Evolutionary conservation across 2,888 invertebrate species (phyloP), one percentile per base, ranked within the genome.

Genomic region (Nomada hirtipes): DNA sequence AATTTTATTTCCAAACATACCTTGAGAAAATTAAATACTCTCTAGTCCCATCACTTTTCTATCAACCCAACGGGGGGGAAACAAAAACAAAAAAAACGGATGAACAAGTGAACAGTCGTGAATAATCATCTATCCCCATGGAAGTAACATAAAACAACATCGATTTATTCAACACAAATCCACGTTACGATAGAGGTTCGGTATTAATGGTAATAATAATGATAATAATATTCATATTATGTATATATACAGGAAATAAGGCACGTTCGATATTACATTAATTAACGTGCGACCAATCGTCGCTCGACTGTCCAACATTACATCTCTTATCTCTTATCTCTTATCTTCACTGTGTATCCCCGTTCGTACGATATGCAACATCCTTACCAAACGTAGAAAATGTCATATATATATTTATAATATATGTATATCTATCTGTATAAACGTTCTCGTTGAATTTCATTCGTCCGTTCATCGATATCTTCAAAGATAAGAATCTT

Each of bases 221-320:
- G 86, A 89, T 91, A 88, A 86, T 90, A 85, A 86, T 88, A 88
- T 89, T 88, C 88, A 89, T 88, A 89, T 36, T 73, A 57, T 74
- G 68, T 74, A 74, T 74, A 74, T 91, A 89, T 91, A 90, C 90
- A 91, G 86, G 90, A 92, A 93, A 92, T 93, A 93, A 93, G 93
- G 93, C 93, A 93, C 93, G 90, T 92, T 92, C 90, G 93, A 93
- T 93, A 92, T 93, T 92, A 92, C 89, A 92, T 91, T 91, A 92
- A 91, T 92, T 88, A 89, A 89, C 88, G 89, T 86, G 86, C 90
- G 89, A 86, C 89, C 83, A 79, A 67, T 61, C 57, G 82, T 85
- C 74, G 85, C 78, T 79, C 90, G 89, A 86, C 85, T 84, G 67
- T 86, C 83, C 83, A 60, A 79, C 83, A 68, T 69, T 79, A 64